phyloP scores from a whole-genome alignment of 92 coral and sea anemone species.

The Muricea muricata region DNA sequence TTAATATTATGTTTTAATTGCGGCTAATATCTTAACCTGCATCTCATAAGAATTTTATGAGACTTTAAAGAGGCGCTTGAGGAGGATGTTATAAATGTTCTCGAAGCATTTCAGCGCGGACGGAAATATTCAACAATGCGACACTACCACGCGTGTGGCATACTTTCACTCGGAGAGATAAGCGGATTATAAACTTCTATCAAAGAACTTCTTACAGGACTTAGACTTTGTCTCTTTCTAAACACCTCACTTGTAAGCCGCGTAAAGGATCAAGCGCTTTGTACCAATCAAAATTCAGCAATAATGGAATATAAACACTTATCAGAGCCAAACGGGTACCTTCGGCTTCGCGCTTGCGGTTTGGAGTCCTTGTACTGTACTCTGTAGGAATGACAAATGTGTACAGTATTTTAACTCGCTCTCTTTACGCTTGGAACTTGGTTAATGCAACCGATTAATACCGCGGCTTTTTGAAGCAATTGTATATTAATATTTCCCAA shows the following conservation, averaged over 20 bases:
- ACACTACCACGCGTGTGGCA: constrained; percentile 26
- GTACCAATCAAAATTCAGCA: not conserved
- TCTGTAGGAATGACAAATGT: too few species aligned
- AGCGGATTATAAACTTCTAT: not conserved
- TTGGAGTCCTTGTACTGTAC: too few species aligned
- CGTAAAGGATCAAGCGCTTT: not conserved
- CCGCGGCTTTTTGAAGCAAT: not conserved
- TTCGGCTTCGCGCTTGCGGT: too few species aligned
- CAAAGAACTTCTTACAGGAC: not conserved
- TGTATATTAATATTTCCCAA: not conserved
- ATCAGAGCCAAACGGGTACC: too few species aligned
- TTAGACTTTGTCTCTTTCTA: not conserved
- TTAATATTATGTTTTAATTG: too few species aligned
- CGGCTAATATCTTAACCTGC: too few species aligned
- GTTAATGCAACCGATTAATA: not conserved
- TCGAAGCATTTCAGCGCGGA: too few species aligned
- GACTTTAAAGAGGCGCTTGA: too few species aligned
- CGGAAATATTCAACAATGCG: too few species aligned
- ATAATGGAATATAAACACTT: not conserved
- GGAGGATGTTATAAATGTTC: not conserved
- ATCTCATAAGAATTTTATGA: too few species aligned
- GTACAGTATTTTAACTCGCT: too few species aligned
- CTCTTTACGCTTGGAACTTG: too few species aligned
- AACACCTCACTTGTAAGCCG: not conserved
- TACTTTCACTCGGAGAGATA: not conserved